Percentiles rank a stretch among this genome's conserved stretches.
phyloP scores from a whole-genome alignment of 2,888 invertebrate genomes.

The Archips xylosteana region DNA sequence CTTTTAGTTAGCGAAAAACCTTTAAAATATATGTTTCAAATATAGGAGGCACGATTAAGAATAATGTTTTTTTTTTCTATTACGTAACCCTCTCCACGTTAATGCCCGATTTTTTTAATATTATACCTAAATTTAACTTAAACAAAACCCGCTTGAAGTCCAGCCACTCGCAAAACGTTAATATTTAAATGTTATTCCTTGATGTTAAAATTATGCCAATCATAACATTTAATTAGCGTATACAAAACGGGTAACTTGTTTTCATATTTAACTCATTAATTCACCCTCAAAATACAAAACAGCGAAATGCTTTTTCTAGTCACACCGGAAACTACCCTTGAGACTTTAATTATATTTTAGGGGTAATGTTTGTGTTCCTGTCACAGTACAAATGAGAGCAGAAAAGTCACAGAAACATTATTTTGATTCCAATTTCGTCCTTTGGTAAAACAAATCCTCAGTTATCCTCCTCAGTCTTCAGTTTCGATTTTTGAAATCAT shows the following conservation, averaged over 20 bases:
- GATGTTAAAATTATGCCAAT: slow-evolving; percentile 11
- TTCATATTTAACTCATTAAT: slow-evolving; percentile 18
- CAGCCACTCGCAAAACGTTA: background rate
- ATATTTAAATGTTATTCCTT: background rate
- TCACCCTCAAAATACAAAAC: slow-evolving; percentile 11
- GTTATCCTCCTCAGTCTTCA: too few species aligned
- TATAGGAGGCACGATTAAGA: too few species aligned
- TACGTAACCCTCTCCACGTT: too few species aligned
- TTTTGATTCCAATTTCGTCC: too few species aligned
- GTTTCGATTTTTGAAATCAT: too few species aligned
- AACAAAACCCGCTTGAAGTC: background rate
- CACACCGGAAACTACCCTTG: slow-evolving; percentile 38
- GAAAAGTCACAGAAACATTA: background rate
- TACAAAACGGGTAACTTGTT: slow-evolving; percentile 4
- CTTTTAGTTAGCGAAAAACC: too few species aligned
- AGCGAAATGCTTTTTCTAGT: slow-evolving; percentile 27
- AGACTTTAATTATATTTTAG: slow-evolving; percentile 40
- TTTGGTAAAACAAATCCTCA: too few species aligned
- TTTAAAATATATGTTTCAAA: too few species aligned
- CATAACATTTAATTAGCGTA: slow-evolving; percentile 22
- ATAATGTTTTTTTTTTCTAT: too few species aligned
- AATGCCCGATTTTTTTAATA: background rate
- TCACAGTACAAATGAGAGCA: background rate
- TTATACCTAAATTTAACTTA: background rate
- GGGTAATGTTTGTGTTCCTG: slow-evolving; percentile 20